Evolutionary conservation across 37 sponge, comb jelly and placozoan genomes (phyloP), one percentile per base, ranked within the genome.

Genomic region (Aphrocallistes beatrix): DNA sequence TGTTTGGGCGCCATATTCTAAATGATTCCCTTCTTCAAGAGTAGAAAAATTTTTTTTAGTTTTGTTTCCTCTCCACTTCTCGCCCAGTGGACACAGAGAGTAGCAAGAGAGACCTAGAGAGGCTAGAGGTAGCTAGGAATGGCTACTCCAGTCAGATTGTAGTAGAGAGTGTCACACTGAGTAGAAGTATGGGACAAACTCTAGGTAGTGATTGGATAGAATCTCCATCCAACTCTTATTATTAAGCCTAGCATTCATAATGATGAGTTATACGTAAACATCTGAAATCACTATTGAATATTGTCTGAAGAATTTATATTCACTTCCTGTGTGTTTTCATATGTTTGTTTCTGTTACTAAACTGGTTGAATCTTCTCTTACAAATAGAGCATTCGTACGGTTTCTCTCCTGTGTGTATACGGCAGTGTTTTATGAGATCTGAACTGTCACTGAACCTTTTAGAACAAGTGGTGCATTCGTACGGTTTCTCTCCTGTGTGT

Each of bases 141-240:
- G 75, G 75, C 3, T 60, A 60, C 34, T 32, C 32, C 75, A 60
- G 75, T 3, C 28, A 60, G 10, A 60, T 19, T 3, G 21, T 60
- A 13, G n/a, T 28, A 13, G 75, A 60, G 75, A 60, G 6, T 60
- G 75, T 60, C n/a, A 60, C 17, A 19, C 75, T 60, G 3, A 21
- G n/a, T 13, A 60, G 75, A 13, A 60, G 75, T 60, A 60, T 60
- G 75, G 75, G 75, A 60, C 75, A 60, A 60, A 60, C 75, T 13
- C n/a, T 60, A 60, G 75, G 75, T 60, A 60, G n/a, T n/a, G n/a
- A n/a, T n/a, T n/a, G n/a, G n/a, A n/a, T n/a, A n/a, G n/a, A n/a
- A n/a, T n/a, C n/a, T n/a, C n/a, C n/a, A n/a, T n/a, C n/a, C n/a
- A n/a, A n/a, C n/a, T n/a, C n/a, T n/a, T n/a, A n/a, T n/a, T n/a